Conservation (phyloP, 2,113 vertebrate genomes). For the Sclerurus mexicanus region DNA sequence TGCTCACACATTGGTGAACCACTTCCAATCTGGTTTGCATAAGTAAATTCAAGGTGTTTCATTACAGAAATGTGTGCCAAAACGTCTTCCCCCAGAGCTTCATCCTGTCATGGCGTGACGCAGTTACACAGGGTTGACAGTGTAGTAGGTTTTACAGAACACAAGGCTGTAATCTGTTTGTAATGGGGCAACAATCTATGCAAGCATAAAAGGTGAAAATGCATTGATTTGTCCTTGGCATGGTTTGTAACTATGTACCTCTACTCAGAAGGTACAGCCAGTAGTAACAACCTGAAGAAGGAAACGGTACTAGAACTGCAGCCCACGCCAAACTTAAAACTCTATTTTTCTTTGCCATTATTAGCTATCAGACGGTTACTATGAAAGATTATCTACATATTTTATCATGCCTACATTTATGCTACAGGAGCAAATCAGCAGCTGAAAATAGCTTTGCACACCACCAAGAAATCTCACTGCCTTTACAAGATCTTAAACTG, state of each 20-base stretch:
- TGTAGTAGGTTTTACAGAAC: neutral
- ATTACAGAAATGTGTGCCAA: neutral
- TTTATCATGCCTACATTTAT: conserved; percentile 9
- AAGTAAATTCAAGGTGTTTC: neutral
- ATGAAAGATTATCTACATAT: neutral
- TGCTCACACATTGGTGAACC: neutral
- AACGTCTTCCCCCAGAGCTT: neutral
- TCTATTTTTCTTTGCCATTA: neutral
- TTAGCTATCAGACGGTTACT: conserved; percentile 4
- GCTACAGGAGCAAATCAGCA: neutral
- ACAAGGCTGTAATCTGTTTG: neutral
- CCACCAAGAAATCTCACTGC: neutral
- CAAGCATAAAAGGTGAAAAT: neutral
- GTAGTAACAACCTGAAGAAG: neutral
- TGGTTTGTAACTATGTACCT: neutral
- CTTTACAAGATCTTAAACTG: neutral
- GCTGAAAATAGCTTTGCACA: neutral
- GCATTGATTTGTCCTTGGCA: neutral
- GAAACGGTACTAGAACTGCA: neutral
- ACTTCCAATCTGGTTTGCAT: neutral
- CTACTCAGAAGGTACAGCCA: neutral
- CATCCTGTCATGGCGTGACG: neutral
- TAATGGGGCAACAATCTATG: neutral
- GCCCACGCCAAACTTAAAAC: neutral
- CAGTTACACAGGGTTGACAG: accelerated